These are phyloP conservation scores for Rhabdophis nuchalis DNA, from an alignment of 2,797 vertebrate genomes.

Conservation along the genomic window DNA sequence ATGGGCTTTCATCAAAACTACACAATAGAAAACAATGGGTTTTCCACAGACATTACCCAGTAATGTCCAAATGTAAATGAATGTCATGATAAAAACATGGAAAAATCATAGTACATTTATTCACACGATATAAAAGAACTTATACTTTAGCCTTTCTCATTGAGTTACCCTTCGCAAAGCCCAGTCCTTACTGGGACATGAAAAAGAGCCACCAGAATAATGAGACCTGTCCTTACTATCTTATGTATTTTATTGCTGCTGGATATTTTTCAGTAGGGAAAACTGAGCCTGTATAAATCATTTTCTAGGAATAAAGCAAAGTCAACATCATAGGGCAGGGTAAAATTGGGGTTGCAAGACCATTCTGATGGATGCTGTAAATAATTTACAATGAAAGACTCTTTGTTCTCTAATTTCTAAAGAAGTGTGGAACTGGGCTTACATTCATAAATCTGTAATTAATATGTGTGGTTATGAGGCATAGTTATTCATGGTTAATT, in stretches of 20 bases:
- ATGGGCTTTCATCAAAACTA: background rate
- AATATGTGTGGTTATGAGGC: background rate
- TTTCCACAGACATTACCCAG: background rate
- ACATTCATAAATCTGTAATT: background rate
- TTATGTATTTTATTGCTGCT: background rate
- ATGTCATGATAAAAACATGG: background rate
- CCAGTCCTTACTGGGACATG: background rate
- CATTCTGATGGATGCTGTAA: background rate
- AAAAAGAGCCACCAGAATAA: background rate
- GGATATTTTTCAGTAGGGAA: background rate
- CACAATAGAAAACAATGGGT: background rate
- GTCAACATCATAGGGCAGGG: background rate
- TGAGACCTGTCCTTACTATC: background rate
- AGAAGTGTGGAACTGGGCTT: background rate
- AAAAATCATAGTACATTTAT: background rate
- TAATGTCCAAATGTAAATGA: background rate
- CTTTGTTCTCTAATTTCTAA: background rate
- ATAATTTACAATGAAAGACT: background rate
- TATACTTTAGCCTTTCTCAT: background rate
- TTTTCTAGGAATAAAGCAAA: background rate
- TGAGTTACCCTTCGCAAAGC: background rate
- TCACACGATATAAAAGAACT: background rate
- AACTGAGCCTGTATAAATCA: background rate
- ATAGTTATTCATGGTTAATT: background rate
- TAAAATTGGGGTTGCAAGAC: background rate